phyloP scores from a whole-genome alignment of 2,888 invertebrate genomes.

The Timema cristinae region DNA sequence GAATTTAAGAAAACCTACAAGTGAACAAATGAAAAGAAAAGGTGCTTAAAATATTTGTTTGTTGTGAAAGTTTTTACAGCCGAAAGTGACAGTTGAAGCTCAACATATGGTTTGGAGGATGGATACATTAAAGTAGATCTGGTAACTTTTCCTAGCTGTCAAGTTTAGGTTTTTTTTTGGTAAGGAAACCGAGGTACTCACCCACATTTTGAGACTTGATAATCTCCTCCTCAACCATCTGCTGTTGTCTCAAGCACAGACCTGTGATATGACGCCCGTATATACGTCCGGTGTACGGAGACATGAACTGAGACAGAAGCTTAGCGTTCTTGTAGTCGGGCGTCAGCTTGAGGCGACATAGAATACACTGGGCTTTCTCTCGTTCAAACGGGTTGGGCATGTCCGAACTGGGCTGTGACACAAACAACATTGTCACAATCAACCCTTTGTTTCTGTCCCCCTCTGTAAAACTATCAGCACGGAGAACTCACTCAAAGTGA shows the following conservation, averaged over 20 bases:
- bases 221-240: slow-evolving; percentile 68
- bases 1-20: no score
- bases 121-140: not conserved
- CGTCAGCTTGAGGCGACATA: slow-evolving; percentile 77
- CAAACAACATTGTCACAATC: no score
- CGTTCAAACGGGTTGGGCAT: slow-evolving; percentile 79
- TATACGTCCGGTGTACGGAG: slow-evolving; percentile 87
- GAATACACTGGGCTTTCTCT: slow-evolving; percentile 67
- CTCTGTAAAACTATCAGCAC: no score
- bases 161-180: not conserved
- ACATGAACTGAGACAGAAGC: slow-evolving; percentile 92
- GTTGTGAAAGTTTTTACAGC: no score
- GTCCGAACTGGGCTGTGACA: slow-evolving; percentile 49
- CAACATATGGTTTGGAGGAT: not conserved
- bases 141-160: not conserved
- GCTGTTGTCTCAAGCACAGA: slow-evolving; percentile 78
- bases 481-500: no score
- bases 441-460: no score
- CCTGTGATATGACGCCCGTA: slow-evolving; percentile 94
- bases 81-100: not conserved
- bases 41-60: no score
- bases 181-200: slow-evolving; percentile 24
- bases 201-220: slow-evolving; percentile 70
- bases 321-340: slow-evolving; percentile 90
- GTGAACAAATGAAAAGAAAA: no score